phyloP scores from a whole-genome alignment of 1,140 invertebrate species.

The Acromyrmex heyeri region DNA sequence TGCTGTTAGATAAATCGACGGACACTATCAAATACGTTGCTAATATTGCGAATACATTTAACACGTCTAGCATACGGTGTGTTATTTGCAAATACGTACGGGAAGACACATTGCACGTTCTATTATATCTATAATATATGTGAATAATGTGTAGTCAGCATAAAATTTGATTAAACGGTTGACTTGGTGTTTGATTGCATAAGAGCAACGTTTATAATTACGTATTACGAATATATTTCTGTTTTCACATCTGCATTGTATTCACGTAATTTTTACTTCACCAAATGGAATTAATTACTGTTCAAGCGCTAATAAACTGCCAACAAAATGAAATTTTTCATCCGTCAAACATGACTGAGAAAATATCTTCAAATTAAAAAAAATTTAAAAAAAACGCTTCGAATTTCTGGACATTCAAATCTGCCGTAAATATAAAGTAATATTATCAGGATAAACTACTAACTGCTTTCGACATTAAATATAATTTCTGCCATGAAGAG shows the following conservation, averaged over 20 bases:
- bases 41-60: conserved; percentile 47
- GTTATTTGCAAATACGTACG: conserved; percentile 49
- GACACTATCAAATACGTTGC: conserved; percentile 41
- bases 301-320: not conserved
- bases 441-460: not conserved
- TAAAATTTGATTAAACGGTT: conserved; percentile 72
- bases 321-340: not conserved
- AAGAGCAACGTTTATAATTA: conserved; percentile 65
- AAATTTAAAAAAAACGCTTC: no score
- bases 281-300: not conserved
- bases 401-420: not conserved
- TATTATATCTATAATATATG: conserved; percentile 36
- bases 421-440: conserved; percentile 13
- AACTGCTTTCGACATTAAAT: not conserved
- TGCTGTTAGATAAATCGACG: conserved; percentile 8
- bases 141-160: conserved; percentile 41
- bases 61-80: conserved; percentile 59
- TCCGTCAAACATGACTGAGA: not conserved
- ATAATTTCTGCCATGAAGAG: conserved; percentile 24
- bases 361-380: not conserved
- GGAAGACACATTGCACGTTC: conserved; percentile 71
- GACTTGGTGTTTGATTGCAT: conserved; percentile 71
- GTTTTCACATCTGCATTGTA: not conserved
- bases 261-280: conserved; percentile 8
- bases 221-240: conserved; percentile 27